Conservation (phyloP, 2,888 invertebrate species). For the Salpingus planirostris region DNA sequence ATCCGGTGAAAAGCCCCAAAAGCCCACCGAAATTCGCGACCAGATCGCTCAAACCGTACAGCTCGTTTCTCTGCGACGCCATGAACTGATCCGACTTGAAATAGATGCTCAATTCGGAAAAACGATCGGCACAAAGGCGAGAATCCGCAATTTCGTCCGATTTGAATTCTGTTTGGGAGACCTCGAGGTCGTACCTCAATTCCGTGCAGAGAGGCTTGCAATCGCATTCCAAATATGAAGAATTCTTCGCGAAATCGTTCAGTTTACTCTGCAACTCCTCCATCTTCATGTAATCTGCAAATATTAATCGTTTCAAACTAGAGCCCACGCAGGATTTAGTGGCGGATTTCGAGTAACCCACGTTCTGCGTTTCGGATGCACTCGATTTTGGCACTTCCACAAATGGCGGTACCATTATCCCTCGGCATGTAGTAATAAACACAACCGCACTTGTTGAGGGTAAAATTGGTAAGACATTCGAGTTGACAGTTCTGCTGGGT, state of each 20-base stretch:
- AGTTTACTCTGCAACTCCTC: conserved; percentile 29
- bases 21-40: conserved; percentile 51
- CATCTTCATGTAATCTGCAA: conserved; percentile 44
- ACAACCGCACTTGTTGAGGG: conserved; percentile 53
- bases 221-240: conserved; percentile 43
- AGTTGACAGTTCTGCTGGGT: conserved; percentile 66
- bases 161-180: conserved; percentile 61
- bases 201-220: conserved; percentile 61
- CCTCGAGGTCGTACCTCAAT: conserved; percentile 62
- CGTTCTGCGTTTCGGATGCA: conserved; percentile 50
- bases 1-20: conserved; percentile 53
- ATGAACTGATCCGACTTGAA: conserved; percentile 59
- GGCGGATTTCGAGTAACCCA: conserved; percentile 38
- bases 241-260: conserved; percentile 19
- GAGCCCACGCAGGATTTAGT: not conserved
- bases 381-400: conserved; percentile 47
- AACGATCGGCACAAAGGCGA: conserved; percentile 41
- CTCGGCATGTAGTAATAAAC: conserved; percentile 64
- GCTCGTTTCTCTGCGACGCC: conserved; percentile 48
- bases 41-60: conserved; percentile 50
- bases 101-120: conserved; percentile 57
- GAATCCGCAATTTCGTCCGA: conserved; percentile 39
- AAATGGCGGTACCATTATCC: conserved; percentile 47
- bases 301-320: conserved; percentile 38
- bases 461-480: conserved; percentile 63